phyloP scores from a whole-genome alignment of 2,888 invertebrate genomes.

The Adela reaumurella region DNA sequence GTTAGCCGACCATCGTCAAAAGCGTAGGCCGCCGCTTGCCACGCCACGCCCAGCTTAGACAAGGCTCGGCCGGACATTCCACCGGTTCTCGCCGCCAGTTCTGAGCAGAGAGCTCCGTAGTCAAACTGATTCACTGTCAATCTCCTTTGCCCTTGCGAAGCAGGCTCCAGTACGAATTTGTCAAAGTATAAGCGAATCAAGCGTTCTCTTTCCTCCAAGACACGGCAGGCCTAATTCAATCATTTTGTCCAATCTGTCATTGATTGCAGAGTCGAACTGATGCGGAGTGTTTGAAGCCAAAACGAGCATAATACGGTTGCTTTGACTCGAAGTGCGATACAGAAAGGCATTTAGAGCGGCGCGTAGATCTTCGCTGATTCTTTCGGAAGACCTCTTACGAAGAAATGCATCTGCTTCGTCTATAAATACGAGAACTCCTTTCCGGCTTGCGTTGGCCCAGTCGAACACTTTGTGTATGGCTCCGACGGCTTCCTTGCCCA shows the following conservation, averaged over 20 bases:
- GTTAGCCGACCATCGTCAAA: conserved; percentile 92
- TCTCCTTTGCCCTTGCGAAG: conserved; percentile 74
- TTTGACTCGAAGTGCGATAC: conserved; percentile 97
- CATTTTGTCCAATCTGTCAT: conserved; percentile 94
- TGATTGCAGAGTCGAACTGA: conserved; percentile 98
- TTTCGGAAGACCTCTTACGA: conserved; percentile 84
- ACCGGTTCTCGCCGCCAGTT: conserved; percentile 78
- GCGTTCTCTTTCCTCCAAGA: conserved; percentile 86
- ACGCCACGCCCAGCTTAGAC: conserved; percentile 93
- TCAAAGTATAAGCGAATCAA: conserved; percentile 95
- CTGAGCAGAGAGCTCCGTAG: conserved; percentile 79
- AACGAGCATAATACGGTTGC: conserved; percentile 95
- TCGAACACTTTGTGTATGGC: conserved; percentile 98
- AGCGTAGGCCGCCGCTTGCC: conserved; percentile 97
- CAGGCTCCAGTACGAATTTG: conserved; percentile 88
- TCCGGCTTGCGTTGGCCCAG: conserved; percentile 80
- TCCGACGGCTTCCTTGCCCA: conserved; percentile 96
- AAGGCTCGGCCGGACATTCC: conserved; percentile 98
- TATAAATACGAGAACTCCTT: conserved; percentile 89
- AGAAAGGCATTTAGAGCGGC: conserved; percentile 97
- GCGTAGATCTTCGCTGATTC: conserved; percentile 91
- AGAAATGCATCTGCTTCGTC: conserved; percentile 99
- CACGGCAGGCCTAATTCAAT: conserved; percentile 93
- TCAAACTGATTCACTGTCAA: conserved; percentile 93
- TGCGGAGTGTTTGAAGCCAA: conserved; percentile 98